Conservation (phyloP, 2,888 invertebrate genomes). For the Sceliomorpha sp. region DNA sequence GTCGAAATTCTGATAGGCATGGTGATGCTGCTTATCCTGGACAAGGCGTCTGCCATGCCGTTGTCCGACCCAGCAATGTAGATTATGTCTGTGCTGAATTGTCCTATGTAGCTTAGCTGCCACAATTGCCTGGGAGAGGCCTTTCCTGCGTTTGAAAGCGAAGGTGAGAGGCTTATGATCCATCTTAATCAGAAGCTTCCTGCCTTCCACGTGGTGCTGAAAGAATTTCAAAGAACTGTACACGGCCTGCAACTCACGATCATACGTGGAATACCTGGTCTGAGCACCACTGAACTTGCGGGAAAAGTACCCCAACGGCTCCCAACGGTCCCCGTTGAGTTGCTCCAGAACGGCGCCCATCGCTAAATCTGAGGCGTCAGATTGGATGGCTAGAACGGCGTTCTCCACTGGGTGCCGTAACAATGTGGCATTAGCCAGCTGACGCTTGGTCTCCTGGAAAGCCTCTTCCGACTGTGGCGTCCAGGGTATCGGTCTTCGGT, state of each 20-base stretch:
- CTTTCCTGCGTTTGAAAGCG: constrained; percentile 4
- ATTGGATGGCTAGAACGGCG: constrained; percentile 8
- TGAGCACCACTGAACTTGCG: constrained; percentile 10
- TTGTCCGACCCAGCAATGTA: constrained; percentile 29
- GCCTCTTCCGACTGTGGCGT: constrained; percentile 24
- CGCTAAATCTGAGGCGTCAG: constrained; percentile 22
- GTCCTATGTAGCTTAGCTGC: constrained; percentile 27
- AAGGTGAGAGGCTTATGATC: constrained; percentile 27
- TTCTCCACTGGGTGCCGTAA: neutral
- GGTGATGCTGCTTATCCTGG: constrained; percentile 8
- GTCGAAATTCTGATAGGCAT: constrained; percentile 2
- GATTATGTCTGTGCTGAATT: constrained; percentile 33
- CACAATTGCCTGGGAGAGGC: constrained; percentile 33
- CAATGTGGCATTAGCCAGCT: constrained; percentile 20
- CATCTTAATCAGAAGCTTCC: constrained; percentile 6
- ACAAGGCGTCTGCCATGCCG: constrained; percentile 19
- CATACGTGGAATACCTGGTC: constrained; percentile 11
- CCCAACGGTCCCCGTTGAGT: neutral
- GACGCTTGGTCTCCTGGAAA: constrained; percentile 16
- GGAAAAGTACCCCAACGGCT: constrained; percentile 20
- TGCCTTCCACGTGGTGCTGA: constrained; percentile 18
- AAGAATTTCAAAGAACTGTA: constrained; percentile 22
- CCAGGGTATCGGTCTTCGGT: constrained; percentile 24
- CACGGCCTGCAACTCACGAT: constrained; percentile 17
- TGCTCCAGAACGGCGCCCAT: constrained; percentile 29